Evolutionary conservation across 2,797 vertebrate genomes (phyloP), one percentile per base, ranked within the genome.

Genomic region (Tenualosa ilisha): DNA sequence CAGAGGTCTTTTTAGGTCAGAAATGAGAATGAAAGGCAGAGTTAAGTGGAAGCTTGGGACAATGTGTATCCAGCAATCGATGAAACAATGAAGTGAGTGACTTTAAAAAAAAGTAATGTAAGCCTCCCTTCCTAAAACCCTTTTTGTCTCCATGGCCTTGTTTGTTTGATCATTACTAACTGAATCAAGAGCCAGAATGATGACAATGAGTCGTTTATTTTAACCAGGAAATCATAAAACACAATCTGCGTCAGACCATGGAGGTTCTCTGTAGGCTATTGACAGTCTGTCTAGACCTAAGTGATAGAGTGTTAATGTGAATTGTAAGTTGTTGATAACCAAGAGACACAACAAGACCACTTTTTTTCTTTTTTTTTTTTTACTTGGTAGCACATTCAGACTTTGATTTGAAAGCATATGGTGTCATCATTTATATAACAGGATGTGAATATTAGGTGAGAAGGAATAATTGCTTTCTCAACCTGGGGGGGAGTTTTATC

Each of bases 401-500:
- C 72, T 43, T 79, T 20, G 72, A 79, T 79, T 43, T 79, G 31
- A 75, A 75, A 75, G 68, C 37, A 75, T 75, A 43, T 75, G 31
- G 68, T 75, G 43, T 79, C 72, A 46, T 79, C 37, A 43, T 40
- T 75, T 75, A 40, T 40, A 13, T 75, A 40, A 75, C 72, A 79
- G 72, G 72, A 46, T 46, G 40, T 79, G 72, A 46, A 79, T 46
- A 79, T 43, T 79, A 79, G 13, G 72, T 46, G 72, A 46, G 37
- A 79, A 79, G 43, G 40, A 46, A 46, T 79, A 79, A 46, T 79
- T 79, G 72, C 37, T 79, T 79, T 79, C 20, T 79, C 72, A 79
- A 79, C 72, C 72, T 79, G 40, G 72, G 59, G 72, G 31, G 50
- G 7, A 51, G 17, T 79, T 79, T 72, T 79, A 79, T 79, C 72